Evolutionary conservation across 2,888 invertebrate genomes (phyloP), one percentile per base, ranked within the genome.

Genomic region (Brachyptera putata): DNA sequence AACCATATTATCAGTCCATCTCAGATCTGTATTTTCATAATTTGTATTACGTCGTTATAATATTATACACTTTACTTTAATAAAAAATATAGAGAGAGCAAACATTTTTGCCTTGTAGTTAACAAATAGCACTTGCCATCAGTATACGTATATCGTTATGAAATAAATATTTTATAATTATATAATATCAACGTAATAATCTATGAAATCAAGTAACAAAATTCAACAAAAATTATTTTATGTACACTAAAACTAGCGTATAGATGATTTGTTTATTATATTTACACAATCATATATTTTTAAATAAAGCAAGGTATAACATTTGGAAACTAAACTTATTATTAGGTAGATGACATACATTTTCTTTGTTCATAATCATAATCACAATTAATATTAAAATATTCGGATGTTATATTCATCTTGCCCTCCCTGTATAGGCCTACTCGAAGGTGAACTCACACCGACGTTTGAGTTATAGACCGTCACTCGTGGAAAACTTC

Each of bases 11-110:
- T n/a, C n/a, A n/a, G n/a, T n/a, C n/a, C n/a, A n/a, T n/a, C n/a
- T n/a, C n/a, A n/a, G n/a, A n/a, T n/a, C n/a, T n/a, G n/a, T n/a
- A n/a, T n/a, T n/a, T n/a, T n/a, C n/a, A n/a, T n/a, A n/a, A n/a
- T n/a, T n/a, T n/a, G n/a, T n/a, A n/a, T n/a, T n/a, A n/a, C n/a
- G n/a, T n/a, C n/a, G n/a, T n/a, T n/a, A n/a, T n/a, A n/a, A n/a
- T n/a, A 7, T 9, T 46, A 46, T 13, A 46, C 46, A 46, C 24
- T 46, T 46, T 13, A 34, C 16, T 34, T 53, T 53, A 53, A 34
- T 53, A 34, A 53, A 53, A 53, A 53, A 53, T 53, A 53, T 53
- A 53, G 53, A 53, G 36, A 53, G 53, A 53, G 53, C 53, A 18
- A 22, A 53, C 53, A 53, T 53, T 53, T n/a, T 53, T 53, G 43